Base-by-base conservation (phyloP, 2,113 vertebrate species). In the Neogale vison region DNA sequence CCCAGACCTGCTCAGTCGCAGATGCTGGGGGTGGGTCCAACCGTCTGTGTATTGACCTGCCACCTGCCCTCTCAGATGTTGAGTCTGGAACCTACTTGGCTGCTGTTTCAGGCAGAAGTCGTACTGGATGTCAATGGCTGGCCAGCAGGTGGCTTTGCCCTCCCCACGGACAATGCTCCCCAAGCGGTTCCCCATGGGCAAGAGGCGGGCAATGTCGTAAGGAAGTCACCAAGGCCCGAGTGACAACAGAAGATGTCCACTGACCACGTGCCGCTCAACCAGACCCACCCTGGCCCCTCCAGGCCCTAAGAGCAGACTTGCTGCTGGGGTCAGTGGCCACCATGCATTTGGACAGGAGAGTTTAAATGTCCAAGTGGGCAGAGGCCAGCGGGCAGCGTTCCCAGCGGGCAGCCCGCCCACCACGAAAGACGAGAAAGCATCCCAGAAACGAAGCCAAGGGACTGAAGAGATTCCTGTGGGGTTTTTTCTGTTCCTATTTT, bases 401-500 rank as follows among this genome's bases (percentile, higher is more conserved):
- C 87, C 47, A 12, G 2, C 3, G 0, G 31, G 47, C n/a, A 42
- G 0, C 0, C 0, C 59, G 31, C 57, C 95, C 31, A 0, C 85
- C 71, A 57, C 6, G 45, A 36, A 59, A 83, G 86, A 50, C 24
- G 90, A 13, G 61, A 84, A 36, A 24, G 87, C 50, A 36, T 29
- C 61, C 18, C 21, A 42, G 88, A 85, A 81, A 72, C 31, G 34
- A 93, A 67, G 1, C 88, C 93, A 71, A 71, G 88, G 94, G 29
- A 83, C 84, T 57, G 57, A 45, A 94, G 59, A 76, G 83, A 52
- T 92, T 88, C 95, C 97, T 98, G 97, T 98, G 98, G 99, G 98
- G 95, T 88, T 97, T 98, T 98, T 98, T 95, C 97, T 98, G 97
- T 98, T 99, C 98, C 99, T 99, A 98, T 26, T 98, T 96, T 98